Conservation (phyloP, 2,113 vertebrate species). For the Platycercus adscitus region DNA sequence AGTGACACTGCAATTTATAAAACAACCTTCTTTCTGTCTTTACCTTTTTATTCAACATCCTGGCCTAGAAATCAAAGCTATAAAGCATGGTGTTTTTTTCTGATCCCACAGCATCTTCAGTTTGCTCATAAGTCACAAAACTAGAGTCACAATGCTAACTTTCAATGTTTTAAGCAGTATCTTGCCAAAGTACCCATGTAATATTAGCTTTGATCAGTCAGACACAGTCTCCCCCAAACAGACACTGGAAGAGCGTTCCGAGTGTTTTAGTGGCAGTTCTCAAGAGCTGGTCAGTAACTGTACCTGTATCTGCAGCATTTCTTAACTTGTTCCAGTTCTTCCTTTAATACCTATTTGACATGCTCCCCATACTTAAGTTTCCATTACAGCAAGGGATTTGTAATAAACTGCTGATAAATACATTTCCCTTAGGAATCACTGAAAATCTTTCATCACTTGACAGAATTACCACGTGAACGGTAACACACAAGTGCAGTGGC, state of each 20-base stretch:
- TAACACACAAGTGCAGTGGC: neutral
- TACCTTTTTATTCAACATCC: neutral
- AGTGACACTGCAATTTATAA: neutral
- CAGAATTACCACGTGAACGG: neutral
- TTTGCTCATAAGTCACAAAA: neutral
- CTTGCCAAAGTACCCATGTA: neutral
- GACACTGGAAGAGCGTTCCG: neutral
- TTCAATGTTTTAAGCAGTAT: neutral
- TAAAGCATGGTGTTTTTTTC: rapidly evolving
- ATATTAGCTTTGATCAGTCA: neutral
- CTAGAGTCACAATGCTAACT: neutral
- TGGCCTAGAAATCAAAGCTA: neutral
- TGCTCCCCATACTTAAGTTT: neutral
- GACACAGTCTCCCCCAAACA: neutral
- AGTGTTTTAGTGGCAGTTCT: neutral
- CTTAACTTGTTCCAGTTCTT: neutral
- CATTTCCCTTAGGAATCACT: neutral
- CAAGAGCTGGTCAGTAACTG: neutral
- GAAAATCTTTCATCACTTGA: neutral
- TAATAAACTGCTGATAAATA: neutral
- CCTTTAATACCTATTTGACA: neutral
- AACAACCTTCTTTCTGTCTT: neutral
- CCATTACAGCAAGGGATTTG: neutral
- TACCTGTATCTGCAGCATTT: neutral
- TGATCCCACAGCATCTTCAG: neutral